Evolutionary conservation across 2,113 vertebrate genomes (phyloP), one percentile per base, ranked within the genome.

Genomic region (Lanius collurio): DNA sequence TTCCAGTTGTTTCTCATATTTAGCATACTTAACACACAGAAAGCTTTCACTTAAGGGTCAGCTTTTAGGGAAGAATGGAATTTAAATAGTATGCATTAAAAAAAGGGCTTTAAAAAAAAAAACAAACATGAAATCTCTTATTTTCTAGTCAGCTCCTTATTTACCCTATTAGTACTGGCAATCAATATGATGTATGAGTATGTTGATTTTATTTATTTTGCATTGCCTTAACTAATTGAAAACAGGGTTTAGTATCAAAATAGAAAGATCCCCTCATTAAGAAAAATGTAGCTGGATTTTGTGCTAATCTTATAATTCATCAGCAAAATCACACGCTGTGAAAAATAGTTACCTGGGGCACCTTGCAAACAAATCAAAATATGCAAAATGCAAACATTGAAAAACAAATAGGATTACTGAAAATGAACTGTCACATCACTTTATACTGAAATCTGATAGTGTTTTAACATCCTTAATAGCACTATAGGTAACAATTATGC

Each of bases 291-390:
- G 50, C n/a, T 71, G 86, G 87, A 85, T 53, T 92, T 53, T 76
- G n/a, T 57, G 41, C n/a, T 93, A 76, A 88, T 83, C 60, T 89
- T 94, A 63, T 55, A 81, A 91, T 27, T 70, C 83, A 68, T 56
- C 80, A 88, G 41, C 35, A 86, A 80, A 92, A 71, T 10, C 37
- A 65, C 50, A 75, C 1, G 2, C 59, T 71, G 65, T 47, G 80
- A 68, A 65, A 41, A 88, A 28, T 49, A 27, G 50, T 77, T 94
- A 76, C 83, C 65, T 88, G 31, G 37, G 33, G 76, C 50, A 94
- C 47, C 39, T 69, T 78, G 64, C 47, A 79, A 93, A 63, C 57
- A 83, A 93, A 92, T 92, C 81, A 70, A 86, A 89, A 93, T 78
- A 79, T 49, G 49, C 55, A 89, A 79, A 78, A 64, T 35, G 64